Evolutionary conservation across 30 jellyfish, hydroid and myxozoan genomes (phyloP).

Genomic region (Pseudorhiza aurosa): DNA sequence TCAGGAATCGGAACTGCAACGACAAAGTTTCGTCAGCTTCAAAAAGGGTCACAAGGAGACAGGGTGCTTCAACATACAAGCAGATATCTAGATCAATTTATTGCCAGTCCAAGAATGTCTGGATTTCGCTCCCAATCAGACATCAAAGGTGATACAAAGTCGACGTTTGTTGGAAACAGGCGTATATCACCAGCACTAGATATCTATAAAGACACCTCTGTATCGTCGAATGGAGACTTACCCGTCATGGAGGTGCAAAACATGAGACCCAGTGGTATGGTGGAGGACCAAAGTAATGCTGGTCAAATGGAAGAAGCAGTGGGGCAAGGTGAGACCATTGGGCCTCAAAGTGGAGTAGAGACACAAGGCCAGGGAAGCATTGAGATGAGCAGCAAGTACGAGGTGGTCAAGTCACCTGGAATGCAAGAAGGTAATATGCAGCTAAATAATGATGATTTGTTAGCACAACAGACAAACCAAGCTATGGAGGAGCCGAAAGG

Average conservation of each 20-base stretch:
- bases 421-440: constrained; percentile 35
- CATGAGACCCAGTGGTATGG: constrained; percentile 27
- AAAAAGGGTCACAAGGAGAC: neutral
- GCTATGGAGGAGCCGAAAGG: constrained; percentile 45
- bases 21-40: neutral
- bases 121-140: constrained; percentile 5
- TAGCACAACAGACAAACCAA: constrained; percentile 33
- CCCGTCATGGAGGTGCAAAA: constrained; percentile 64
- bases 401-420: constrained; percentile 38
- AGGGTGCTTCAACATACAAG: constrained; percentile 1
- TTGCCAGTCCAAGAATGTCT: constrained; percentile 49
- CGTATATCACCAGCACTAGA: constrained; percentile 58
- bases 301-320: neutral
- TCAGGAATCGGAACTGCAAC: constrained; percentile 31
- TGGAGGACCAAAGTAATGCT: neutral
- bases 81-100: constrained; percentile 17
- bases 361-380: constrained; percentile 68
- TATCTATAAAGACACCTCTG: constrained; percentile 57
- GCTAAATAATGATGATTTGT: constrained; percentile 9
- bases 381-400: constrained; percentile 51
- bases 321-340: neutral
- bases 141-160: neutral
- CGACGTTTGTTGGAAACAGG: constrained; percentile 47
- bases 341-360: constrained; percentile 11
- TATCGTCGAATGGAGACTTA: constrained; percentile 42